Evolutionary conservation across 2,797 vertebrate genomes (phyloP), one percentile per base, ranked within the genome.

Genomic region (Manis javanica): DNA sequence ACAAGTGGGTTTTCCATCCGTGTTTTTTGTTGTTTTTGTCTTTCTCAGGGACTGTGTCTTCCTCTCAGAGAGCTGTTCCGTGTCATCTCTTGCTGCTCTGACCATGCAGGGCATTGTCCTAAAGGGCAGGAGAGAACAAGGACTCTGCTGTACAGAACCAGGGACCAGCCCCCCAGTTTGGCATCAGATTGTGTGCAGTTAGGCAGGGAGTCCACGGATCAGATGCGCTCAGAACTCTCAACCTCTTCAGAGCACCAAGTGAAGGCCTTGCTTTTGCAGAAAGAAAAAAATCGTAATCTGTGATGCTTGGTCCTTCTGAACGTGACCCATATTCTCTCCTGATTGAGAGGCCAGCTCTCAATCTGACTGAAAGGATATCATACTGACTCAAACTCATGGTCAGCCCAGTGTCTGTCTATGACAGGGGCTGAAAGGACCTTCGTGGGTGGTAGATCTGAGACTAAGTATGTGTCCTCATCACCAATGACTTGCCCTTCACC

Each of bases 241-340:
- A 39, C 74, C 82, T 92, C 92, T 78, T 84, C 89, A 55, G 14
- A 77, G 24, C 51, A 87, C 74, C 63, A 84, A 51, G 31, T 63
- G 72, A 95, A 97, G 31, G 81, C 53, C 74, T 85, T 49, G 24
- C 66, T 83, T 90, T 97, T 94, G 39, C 88, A 88, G 37, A 90
- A 34, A 90, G 29, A 59, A 63, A 78, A 15, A 49, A 39, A 87
- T 53, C 39, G 57, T 63, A 66, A 66, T 49, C 77, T 94, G 42
- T 88, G 85, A 95, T 87, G 68, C 46, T 61, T 49, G 2, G 42
- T 90, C 77, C 83, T 93, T 96, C 94, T 94, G 93, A 97, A 96
- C 74, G 90, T 96, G 95, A 96, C 87, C 63, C 84, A 21, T 26
- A 75, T 88, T 96, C 84, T 96, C 74, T 92, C 66, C 21, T 15